A percentile compares a stretch with the other conserved stretches of the same genome.
Conservation (phyloP, 2,888 invertebrate species). For the Plagodis pulveraria region DNA sequence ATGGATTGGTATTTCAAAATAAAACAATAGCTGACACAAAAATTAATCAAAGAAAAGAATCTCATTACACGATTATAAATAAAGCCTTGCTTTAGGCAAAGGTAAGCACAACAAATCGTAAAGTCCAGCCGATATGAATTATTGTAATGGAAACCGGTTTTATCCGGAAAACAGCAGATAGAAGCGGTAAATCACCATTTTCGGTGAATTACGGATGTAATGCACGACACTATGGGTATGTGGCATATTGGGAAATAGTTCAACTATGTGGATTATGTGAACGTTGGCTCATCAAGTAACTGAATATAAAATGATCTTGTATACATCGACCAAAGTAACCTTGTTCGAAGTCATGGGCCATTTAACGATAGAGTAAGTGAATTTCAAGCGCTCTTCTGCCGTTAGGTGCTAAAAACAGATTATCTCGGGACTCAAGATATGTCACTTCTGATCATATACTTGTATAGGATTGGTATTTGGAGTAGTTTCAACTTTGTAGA, state of each 20-base stretch:
- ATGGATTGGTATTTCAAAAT: slow-evolving; percentile 14
- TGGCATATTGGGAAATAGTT: slow-evolving; percentile 30
- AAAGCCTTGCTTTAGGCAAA: slow-evolving; percentile 40
- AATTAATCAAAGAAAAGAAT: slow-evolving; percentile 31
- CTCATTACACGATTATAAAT: slow-evolving; percentile 57
- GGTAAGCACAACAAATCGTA: slow-evolving; percentile 48
- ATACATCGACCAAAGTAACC: no score
- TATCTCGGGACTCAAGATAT: no score
- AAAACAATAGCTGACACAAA: slow-evolving; percentile 18
- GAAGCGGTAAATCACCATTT: slow-evolving; percentile 37
- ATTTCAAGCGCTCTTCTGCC: no score
- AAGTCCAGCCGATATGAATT: slow-evolving; percentile 34
- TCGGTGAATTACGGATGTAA: slow-evolving; percentile 37
- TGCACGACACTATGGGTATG: slow-evolving; percentile 26
- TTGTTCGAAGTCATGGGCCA: no score
- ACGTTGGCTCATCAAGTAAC: neutral
- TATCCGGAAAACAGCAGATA: slow-evolving; percentile 32
- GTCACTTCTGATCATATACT: no score
- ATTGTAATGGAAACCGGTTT: slow-evolving; percentile 39
- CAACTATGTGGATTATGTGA: slow-evolving; percentile 8
- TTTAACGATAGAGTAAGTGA: no score
- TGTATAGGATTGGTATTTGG: no score
- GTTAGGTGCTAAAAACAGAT: no score
- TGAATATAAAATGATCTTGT: no score
- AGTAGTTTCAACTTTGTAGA: no score